Evolutionary conservation across 23 tunicate genomes (phyloP).

Genomic region (Halocynthia roretzi): DNA sequence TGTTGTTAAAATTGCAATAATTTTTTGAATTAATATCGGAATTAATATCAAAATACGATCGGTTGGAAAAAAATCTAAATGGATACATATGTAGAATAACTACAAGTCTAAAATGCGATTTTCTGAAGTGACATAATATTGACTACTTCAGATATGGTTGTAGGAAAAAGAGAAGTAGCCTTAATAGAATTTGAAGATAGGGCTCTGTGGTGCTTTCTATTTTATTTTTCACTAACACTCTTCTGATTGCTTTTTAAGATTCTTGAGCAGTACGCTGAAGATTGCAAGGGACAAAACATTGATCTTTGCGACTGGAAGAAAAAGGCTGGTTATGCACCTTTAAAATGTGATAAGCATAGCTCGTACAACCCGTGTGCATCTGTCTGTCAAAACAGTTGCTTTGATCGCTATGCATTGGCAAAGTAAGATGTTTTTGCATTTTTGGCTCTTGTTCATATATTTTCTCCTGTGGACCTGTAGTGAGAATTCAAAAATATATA

Average conservation of each 20-base stretch:
- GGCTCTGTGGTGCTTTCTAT: background rate
- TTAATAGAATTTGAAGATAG: background rate
- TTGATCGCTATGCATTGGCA: constrained; percentile 4
- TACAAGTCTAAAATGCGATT: background rate
- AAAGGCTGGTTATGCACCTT: background rate
- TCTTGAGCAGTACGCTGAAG: constrained; percentile 35
- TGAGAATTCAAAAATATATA: background rate
- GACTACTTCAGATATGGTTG: background rate
- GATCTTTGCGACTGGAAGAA: constrained; percentile 62
- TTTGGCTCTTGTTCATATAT: background rate
- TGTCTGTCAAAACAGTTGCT: constrained; percentile 18
- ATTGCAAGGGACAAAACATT: constrained; percentile 30
- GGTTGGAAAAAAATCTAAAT: no score
- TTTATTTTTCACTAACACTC: background rate
- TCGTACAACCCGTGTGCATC: constrained; percentile 19
- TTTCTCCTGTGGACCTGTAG: background rate
- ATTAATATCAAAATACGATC: no score
- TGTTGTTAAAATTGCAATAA: no score
- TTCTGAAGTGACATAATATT: background rate
- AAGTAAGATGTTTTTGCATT: background rate
- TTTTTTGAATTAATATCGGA: no score
- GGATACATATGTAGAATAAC: no score
- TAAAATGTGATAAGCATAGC: constrained; percentile 32
- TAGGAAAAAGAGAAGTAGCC: background rate
- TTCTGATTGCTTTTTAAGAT: constrained; percentile 23